Evolutionary conservation across 2,797 vertebrate genomes (phyloP).

Genomic region (Pelochelys cantorii): DNA sequence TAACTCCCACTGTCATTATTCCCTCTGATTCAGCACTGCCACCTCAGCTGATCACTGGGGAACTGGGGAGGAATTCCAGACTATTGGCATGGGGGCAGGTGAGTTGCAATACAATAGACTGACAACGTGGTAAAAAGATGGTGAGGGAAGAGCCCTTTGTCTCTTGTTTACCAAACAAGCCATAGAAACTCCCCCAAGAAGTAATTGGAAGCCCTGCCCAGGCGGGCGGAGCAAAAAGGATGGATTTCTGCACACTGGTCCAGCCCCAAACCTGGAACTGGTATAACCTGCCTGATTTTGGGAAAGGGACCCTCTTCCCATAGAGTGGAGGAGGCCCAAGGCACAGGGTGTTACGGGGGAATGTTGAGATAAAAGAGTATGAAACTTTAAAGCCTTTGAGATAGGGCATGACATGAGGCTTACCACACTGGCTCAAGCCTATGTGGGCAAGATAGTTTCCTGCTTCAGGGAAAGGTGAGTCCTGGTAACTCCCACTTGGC

Average conservation of each 20-base stretch:
- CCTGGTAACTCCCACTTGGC: background rate
- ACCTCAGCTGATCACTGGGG: background rate
- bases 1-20: background rate
- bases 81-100: background rate
- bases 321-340: background rate
- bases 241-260: background rate
- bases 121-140: background rate
- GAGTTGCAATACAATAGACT: background rate
- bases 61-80: background rate
- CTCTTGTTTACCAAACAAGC: background rate
- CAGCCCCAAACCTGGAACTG: background rate
- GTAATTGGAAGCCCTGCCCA: background rate
- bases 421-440: background rate
- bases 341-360: background rate
- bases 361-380: background rate
- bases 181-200: background rate
- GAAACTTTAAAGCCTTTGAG: background rate
- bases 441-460: background rate
- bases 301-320: background rate
- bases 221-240: no score
- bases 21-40: constrained; percentile 3
- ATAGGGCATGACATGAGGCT: background rate
- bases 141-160: background rate
- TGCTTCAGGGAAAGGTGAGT: background rate
- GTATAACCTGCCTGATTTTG: background rate